Conservation (phyloP, 2,113 vertebrate genomes). For the Aix galericulata region DNA sequence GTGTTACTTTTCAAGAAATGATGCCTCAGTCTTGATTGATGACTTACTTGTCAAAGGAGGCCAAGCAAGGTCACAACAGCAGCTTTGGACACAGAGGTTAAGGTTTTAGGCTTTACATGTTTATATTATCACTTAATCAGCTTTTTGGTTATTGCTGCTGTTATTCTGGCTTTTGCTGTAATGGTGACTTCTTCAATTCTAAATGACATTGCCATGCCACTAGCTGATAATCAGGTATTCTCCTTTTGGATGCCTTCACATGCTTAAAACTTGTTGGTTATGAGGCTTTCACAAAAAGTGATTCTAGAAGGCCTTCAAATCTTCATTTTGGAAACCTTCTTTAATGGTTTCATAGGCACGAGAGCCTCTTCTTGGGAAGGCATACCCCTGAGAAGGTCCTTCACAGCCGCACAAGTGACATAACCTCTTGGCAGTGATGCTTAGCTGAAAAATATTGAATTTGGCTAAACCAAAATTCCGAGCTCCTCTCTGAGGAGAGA, state of each 20-base stretch:
- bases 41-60: neutral
- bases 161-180: neutral
- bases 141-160: neutral
- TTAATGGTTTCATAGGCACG: neutral
- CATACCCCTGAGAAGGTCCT: neutral
- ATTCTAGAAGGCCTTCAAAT: neutral
- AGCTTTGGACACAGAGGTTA: neutral
- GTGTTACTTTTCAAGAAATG: neutral
- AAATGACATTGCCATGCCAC: neutral
- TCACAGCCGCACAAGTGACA: rapidly evolving
- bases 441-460: neutral
- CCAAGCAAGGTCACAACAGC: neutral
- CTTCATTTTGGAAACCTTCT: neutral
- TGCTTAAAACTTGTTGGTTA: neutral
- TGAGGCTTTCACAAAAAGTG: neutral
- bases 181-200: neutral
- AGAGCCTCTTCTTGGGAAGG: neutral
- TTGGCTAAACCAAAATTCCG: neutral
- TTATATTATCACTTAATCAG: neutral
- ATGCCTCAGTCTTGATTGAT: neutral
- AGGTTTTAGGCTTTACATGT: neutral
- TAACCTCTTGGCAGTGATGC: neutral
- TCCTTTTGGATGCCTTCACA: neutral
- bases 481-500: neutral
- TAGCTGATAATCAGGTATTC: neutral